phyloP scores from a whole-genome alignment of 2,888 invertebrate genomes.

The Oasisia sp. region DNA sequence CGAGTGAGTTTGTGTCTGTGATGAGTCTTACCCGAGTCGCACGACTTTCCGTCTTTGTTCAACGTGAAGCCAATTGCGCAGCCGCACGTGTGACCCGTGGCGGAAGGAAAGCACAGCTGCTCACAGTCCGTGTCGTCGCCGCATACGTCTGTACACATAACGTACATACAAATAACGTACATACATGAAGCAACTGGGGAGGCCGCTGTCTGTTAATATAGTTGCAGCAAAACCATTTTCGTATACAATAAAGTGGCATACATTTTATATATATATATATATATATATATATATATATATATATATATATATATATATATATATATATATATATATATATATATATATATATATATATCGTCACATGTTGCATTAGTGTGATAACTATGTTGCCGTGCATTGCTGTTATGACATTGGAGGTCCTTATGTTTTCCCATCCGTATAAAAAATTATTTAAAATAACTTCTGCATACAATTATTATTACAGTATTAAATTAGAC shows the following conservation, averaged over 20 bases:
- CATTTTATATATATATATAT: too few species aligned
- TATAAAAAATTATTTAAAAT: background rate
- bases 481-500: background rate
- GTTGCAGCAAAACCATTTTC: background rate
- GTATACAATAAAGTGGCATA: background rate
- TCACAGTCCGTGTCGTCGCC: background rate
- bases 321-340: too few species aligned
- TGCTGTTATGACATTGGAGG: background rate
- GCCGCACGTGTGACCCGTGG: background rate
- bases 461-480: background rate
- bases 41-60: background rate
- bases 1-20: background rate
- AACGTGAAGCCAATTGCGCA: background rate
- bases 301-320: too few species aligned
- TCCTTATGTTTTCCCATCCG: too few species aligned
- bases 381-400: background rate
- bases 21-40: background rate
- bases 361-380: background rate
- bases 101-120: background rate
- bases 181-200: background rate
- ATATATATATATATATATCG: too few species aligned
- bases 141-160: background rate
- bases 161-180: background rate
- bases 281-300: too few species aligned
- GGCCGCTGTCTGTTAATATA: background rate